phyloP scores from a whole-genome alignment of 2,113 vertebrate genomes.

The Psilopogon haemacephalus region DNA sequence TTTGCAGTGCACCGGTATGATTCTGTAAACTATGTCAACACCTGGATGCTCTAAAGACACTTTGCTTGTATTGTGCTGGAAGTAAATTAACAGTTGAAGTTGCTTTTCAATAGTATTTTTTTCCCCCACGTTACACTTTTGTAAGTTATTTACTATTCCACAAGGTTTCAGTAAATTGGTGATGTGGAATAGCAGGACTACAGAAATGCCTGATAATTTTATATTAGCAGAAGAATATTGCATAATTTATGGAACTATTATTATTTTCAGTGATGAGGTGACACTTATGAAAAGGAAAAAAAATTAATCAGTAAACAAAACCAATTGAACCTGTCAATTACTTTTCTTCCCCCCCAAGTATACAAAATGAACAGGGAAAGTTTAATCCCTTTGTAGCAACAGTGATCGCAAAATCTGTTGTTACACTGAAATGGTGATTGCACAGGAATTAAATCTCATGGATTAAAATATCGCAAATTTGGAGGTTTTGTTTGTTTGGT shows the following conservation, averaged over 20 bases:
- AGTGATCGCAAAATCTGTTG: not conserved
- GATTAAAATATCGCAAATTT: constrained; percentile 54
- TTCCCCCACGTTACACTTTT: not conserved
- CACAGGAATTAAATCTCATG: not conserved
- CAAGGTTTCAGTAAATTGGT: not conserved
- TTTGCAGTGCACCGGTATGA: not conserved
- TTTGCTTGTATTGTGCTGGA: not conserved
- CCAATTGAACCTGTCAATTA: not conserved
- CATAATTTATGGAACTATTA: not conserved
- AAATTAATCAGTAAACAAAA: not conserved
- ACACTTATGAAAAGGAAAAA: not conserved
- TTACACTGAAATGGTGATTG: not conserved
- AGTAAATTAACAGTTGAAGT: not conserved
- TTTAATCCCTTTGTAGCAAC: constrained; percentile 14
- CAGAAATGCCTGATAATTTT: not conserved
- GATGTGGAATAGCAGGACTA: not conserved
- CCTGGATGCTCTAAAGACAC: not conserved
- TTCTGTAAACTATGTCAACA: not conserved
- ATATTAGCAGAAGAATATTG: not conserved
- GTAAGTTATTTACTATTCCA: not conserved
- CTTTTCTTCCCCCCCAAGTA: not conserved
- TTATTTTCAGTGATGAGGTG: not conserved
- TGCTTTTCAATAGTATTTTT: not conserved
- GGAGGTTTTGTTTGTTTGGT: not conserved
- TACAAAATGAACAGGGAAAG: not conserved